Evolutionary conservation across 1,140 invertebrate genomes (phyloP).

Genomic region (Meloidogyne hapla): DNA sequence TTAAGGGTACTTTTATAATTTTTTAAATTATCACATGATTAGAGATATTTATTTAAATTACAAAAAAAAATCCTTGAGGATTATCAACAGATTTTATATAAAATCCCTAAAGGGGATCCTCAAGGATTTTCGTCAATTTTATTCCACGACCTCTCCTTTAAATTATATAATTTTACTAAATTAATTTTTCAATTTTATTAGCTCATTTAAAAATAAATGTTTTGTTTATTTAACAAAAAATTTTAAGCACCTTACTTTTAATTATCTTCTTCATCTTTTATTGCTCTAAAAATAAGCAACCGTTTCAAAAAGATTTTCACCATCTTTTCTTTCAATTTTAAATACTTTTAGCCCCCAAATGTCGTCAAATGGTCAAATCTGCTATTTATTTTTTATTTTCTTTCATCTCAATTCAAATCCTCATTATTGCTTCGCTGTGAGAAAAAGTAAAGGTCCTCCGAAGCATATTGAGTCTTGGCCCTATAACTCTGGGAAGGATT

Average conservation of each 20-base stretch:
- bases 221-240: not conserved
- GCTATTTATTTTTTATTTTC: not conserved
- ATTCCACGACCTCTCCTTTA: no score
- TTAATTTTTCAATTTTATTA: not conserved
- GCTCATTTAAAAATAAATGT: not conserved
- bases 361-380: conserved; percentile 7
- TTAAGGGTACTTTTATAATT: no score
- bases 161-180: no score
- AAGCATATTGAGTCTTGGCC: not conserved
- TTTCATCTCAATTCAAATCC: not conserved
- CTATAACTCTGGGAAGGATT: not conserved
- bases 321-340: not conserved
- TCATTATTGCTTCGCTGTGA: not conserved
- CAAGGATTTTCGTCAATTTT: no score
- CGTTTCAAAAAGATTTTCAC: not conserved
- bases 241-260: not conserved
- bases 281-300: not conserved
- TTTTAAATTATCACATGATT: no score
- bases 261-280: no score
- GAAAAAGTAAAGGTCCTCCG: not conserved
- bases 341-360: not conserved
- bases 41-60: no score
- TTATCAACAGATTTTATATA: no score
- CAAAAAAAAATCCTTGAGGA: no score
- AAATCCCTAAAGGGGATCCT: no score